Conservation (phyloP, 2,113 vertebrate genomes). For the Microtus richardsoni region DNA sequence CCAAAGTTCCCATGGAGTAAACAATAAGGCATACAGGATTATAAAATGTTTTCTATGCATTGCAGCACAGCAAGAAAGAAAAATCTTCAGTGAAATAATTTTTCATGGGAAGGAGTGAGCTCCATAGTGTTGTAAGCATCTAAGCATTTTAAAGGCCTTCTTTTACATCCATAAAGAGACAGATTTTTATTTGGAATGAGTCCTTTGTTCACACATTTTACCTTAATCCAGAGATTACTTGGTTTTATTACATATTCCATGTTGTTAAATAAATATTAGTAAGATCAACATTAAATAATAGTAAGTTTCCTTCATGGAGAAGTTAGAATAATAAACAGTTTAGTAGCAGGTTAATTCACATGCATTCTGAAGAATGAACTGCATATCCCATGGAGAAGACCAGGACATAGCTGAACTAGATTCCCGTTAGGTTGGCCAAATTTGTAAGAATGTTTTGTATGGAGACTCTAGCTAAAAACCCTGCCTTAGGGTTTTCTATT, state of each 20-base stretch:
- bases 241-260: neutral
- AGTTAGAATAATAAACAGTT: neutral
- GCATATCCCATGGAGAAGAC: accelerated
- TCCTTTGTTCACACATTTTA: neutral
- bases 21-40: neutral
- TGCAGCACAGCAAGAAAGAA: neutral
- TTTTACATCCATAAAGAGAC: neutral
- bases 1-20: neutral
- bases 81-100: neutral
- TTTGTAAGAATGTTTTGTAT: neutral
- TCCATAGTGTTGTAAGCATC: neutral
- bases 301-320: neutral
- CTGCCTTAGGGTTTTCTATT: no score
- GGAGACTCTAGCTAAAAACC: neutral
- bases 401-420: neutral
- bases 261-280: neutral
- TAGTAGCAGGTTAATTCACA: neutral
- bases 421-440: neutral
- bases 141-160: neutral
- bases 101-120: neutral
- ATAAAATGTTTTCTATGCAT: neutral
- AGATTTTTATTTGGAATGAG: neutral
- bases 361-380: neutral
- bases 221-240: neutral
- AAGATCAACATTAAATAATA: neutral